phyloP scores from a whole-genome alignment of 1,140 invertebrate genomes.

The Coenobita brevimanus region DNA sequence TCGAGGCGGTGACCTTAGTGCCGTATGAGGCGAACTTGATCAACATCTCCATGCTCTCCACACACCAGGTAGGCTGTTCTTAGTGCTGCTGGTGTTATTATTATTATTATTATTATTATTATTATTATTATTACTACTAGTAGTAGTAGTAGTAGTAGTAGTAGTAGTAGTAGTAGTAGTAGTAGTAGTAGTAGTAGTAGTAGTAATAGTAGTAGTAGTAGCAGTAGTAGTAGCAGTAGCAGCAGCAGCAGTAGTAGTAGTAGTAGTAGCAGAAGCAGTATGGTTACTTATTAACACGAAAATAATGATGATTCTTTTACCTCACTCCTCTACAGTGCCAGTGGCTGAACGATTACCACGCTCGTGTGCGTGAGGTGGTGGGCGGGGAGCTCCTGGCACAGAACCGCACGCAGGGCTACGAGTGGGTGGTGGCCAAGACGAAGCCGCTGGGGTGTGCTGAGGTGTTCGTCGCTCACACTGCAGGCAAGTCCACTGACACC shows the following conservation, averaged over 20 bases:
- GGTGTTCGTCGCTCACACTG: background rate
- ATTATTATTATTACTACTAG: too few relatives aligned
- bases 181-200: too few relatives aligned
- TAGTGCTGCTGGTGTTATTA: too few relatives aligned
- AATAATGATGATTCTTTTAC: background rate
- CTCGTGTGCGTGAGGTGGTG: constrained; percentile 80
- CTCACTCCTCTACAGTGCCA: constrained; percentile 76
- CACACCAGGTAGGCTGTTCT: constrained; percentile 74
- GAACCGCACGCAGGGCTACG: constrained; percentile 81
- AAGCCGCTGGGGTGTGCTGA: constrained; percentile 72
- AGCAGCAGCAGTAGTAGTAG: background rate
- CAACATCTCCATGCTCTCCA: constrained; percentile 74
- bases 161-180: too few relatives aligned
- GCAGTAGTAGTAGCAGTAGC: too few relatives aligned
- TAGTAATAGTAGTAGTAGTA: too few relatives aligned
- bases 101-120: too few relatives aligned
- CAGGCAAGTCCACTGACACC: constrained; percentile 55
- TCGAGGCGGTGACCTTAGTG: constrained; percentile 77
- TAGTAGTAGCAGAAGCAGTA: too few relatives aligned
- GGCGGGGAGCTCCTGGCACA: constrained; percentile 82
- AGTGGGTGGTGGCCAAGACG: constrained; percentile 88
- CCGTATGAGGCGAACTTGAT: constrained; percentile 77
- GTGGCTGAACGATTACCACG: constrained; percentile 87
- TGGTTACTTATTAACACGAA: too few relatives aligned
- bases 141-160: too few relatives aligned